phyloP scores from a whole-genome alignment of 2,113 vertebrate species.

The Apeltes quadracus region DNA sequence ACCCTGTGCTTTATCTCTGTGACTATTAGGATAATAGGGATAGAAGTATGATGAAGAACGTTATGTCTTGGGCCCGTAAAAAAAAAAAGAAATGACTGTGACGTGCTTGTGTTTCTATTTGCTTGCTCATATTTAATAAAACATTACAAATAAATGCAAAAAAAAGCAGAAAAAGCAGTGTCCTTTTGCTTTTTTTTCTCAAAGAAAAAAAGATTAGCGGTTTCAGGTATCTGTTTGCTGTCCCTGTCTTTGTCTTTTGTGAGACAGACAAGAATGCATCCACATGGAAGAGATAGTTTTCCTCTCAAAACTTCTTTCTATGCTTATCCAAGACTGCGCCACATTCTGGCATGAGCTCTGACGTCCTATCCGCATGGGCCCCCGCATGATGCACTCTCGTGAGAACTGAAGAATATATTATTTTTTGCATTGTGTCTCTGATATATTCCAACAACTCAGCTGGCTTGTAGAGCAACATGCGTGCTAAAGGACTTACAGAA shows the following conservation, averaged over 20 bases:
- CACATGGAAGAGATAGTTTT: constrained; percentile 83
- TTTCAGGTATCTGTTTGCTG: constrained; percentile 69
- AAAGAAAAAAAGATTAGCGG: constrained; percentile 56
- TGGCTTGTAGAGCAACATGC: constrained; percentile 59
- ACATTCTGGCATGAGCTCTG: constrained; percentile 70
- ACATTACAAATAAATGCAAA: constrained; percentile 92
- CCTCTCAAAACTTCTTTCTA: constrained; percentile 57
- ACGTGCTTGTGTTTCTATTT: constrained; percentile 92
- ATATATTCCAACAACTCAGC: constrained; percentile 74
- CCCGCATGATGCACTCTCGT: constrained; percentile 65
- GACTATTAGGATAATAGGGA: constrained; percentile 71
- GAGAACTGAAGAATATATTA: constrained; percentile 72
- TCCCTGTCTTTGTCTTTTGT: constrained; percentile 64
- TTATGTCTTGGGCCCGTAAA: constrained; percentile 84
- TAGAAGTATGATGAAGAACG: constrained; percentile 71
- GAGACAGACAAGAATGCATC: constrained; percentile 57
- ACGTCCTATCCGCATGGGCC: constrained; percentile 43
- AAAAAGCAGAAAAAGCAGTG: constrained; percentile 83
- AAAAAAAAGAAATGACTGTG: constrained; percentile 85
- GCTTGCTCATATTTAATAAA: constrained; percentile 91
- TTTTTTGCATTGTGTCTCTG: constrained; percentile 57
- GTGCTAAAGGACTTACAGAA: constrained; percentile 62
- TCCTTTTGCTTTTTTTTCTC: constrained; percentile 75
- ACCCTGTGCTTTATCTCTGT: constrained; percentile 85
- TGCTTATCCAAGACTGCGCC: constrained; percentile 56